Conservation (phyloP, 2,113 vertebrate genomes). For the Pyxicephalus adspersus region DNA sequence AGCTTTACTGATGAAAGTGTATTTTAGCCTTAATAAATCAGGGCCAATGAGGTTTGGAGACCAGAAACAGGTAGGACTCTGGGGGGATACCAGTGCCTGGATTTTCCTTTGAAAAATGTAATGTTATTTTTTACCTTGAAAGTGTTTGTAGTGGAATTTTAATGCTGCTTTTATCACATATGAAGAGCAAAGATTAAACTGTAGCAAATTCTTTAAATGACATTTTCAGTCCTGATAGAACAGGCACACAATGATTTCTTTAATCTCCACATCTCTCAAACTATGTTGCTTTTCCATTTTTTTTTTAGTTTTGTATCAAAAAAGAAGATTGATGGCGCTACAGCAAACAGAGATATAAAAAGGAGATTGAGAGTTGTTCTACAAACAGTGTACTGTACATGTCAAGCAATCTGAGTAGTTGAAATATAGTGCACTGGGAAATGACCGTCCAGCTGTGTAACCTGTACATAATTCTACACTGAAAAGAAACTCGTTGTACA, state of each 20-base stretch:
- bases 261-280: slow-evolving; percentile 1
- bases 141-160: background rate
- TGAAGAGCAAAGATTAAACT: background rate
- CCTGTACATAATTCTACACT: slow-evolving; percentile 63
- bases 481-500: slow-evolving; percentile 75
- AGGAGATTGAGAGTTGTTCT: background rate
- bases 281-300: slow-evolving; percentile 1
- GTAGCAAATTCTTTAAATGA: background rate
- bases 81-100: no score
- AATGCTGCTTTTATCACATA: background rate
- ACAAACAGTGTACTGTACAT: slow-evolving; percentile 42
- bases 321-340: background rate
- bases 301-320: background rate
- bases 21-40: no score
- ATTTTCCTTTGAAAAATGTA: no score
- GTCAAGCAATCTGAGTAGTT: slow-evolving; percentile 59
- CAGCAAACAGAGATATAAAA: slow-evolving; percentile 16
- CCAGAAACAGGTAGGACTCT: no score
- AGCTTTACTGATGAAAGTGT: no score
- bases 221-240: slow-evolving; percentile 8
- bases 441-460: slow-evolving; percentile 66
- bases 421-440: slow-evolving; percentile 48
- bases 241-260: slow-evolving; percentile 25
- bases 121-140: no score
- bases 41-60: no score